Evolutionary conservation across 2,888 invertebrate genomes (phyloP).

Genomic region (Horisme vitalbata): DNA sequence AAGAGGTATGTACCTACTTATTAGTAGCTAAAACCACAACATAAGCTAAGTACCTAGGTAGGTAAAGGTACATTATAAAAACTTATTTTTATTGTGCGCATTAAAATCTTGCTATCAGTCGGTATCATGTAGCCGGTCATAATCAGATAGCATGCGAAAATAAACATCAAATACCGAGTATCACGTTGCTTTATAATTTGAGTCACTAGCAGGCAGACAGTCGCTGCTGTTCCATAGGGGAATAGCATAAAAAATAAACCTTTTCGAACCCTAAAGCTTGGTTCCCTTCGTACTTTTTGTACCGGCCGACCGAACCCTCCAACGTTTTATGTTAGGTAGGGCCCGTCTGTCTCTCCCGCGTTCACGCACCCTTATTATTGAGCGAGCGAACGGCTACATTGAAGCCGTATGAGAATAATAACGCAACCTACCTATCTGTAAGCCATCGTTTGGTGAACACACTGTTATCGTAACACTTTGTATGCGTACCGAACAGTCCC

Average conservation of each 20-base stretch:
- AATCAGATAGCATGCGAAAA: neutral
- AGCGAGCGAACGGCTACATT: conserved; percentile 31
- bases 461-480: conserved; percentile 41
- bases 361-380: conserved; percentile 52
- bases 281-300: conserved; percentile 70
- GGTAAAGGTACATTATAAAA: too few species aligned
- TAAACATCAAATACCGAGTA: neutral
- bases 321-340: conserved; percentile 53
- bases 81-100: too few species aligned
- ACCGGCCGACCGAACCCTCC: conserved; percentile 39
- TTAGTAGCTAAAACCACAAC: too few species aligned
- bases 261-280: conserved; percentile 52
- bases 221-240: conserved; percentile 30
- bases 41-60: neutral
- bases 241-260: conserved; percentile 63
- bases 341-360: conserved; percentile 43
- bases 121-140: neutral
- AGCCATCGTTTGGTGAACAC: conserved; percentile 25
- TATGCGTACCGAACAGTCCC: conserved; percentile 30
- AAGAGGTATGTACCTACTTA: too few species aligned
- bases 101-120: too few species aligned
- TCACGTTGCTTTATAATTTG: conserved; percentile 14
- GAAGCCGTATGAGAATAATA: conserved; percentile 48
- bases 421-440: neutral
- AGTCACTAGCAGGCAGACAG: conserved; percentile 18